Evolutionary conservation across 2,797 vertebrate species (phyloP), one percentile per base, ranked within the genome.

Genomic region (Poecilia picta): DNA sequence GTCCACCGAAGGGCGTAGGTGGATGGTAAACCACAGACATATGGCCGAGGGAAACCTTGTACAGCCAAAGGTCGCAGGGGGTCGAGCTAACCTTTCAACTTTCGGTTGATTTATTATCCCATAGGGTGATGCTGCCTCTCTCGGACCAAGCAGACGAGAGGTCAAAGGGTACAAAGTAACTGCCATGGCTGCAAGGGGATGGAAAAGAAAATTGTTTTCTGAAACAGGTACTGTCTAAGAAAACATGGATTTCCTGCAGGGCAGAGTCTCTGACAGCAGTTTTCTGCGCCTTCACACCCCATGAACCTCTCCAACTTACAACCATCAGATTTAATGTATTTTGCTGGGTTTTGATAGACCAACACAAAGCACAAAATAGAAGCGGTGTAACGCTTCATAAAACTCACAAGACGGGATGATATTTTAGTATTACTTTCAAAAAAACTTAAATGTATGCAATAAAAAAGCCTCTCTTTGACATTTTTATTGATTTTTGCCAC

Each of bases 31-130:
- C 83, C 80, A 73, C 84, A 83, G 90, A 87, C 92, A 92, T 87
- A 89, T 92, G 91, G 88, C 81, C 11, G 66, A 91, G 88, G 82
- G 86, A 87, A 87, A 90, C 78, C 83, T 87, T 39, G n/a, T 77
- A 83, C 89, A 88, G 88, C 70, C 85, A 91, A 91, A 91, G 92
- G 92, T 91, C 84, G 88, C 45, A 0, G 20, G 88, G 86, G 93
- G 90, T 93, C 89, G 85, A 79, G 82, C 90, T 94, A 89, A 90
- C 87, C 92, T 89, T 85, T 83, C 83, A 84, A 82, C 91, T 89
- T 87, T 59, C 73, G 76, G 84, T 84, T 90, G 87, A 93, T 94
- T 91, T 91, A 91, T 91, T 82, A 93, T 92, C 87, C 84, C 80
- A 64, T 23, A 83, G 88, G 87, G 85, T 83, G 87, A 91, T 91